Conservation (phyloP, 2,888 invertebrate species). For the Bruchidius siliquastri region DNA sequence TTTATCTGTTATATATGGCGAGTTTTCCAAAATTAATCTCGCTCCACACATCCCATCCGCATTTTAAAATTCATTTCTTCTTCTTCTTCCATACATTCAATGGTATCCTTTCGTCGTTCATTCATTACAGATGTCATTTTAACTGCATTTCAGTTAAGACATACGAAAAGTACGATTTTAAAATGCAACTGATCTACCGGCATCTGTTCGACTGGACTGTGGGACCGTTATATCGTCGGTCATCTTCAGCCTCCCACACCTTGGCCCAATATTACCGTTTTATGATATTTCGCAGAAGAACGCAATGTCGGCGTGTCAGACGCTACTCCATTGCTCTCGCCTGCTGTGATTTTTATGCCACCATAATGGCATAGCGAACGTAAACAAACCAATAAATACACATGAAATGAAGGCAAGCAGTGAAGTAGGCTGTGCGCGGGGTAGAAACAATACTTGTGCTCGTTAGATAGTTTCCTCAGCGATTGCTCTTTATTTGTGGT, state of each 20-base stretch:
- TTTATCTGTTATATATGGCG: no score
- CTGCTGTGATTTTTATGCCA: background rate
- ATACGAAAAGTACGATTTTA: no score
- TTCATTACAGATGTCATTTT: no score
- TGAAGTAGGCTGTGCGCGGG: background rate
- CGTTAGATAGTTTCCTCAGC: no score
- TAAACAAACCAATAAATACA: background rate
- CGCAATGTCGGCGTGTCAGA: background rate
- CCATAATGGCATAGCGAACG: background rate
- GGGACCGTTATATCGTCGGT: background rate
- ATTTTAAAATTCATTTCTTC: no score
- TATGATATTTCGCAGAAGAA: slow-evolving; percentile 9
- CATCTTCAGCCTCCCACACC: slow-evolving; percentile 5
- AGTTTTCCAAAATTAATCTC: no score
- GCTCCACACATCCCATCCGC: no score
- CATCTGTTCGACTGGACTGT: background rate
- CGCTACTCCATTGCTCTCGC: background rate
- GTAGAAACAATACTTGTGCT: background rate
- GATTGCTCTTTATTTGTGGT: no score
- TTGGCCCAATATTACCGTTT: slow-evolving; percentile 10
- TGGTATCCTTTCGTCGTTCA: no score
- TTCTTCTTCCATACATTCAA: no score
- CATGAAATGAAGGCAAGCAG: background rate
- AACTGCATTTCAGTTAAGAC: no score
- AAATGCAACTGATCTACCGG: no score